phyloP scores from a whole-genome alignment of 2,113 vertebrate genomes.

The Empidonax traillii region DNA sequence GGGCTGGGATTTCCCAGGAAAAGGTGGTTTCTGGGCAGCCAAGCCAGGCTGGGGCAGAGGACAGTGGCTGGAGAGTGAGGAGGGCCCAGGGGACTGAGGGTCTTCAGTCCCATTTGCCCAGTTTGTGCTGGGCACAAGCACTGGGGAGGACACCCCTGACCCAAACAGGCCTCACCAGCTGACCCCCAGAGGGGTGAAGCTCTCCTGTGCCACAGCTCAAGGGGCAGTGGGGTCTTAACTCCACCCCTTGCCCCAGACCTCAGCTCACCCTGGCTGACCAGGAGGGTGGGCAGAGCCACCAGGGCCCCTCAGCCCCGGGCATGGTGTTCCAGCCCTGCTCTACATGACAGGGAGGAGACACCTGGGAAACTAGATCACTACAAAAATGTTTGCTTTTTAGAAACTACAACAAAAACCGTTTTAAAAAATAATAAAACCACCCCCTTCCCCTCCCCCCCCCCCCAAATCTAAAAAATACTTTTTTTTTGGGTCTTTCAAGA shows the following conservation, averaged over 20 bases:
- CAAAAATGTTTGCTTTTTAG: background rate
- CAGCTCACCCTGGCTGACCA: rapidly evolving
- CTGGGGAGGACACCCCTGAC: background rate
- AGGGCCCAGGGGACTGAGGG: background rate
- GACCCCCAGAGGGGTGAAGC: background rate
- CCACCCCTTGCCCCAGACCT: background rate
- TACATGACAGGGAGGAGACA: background rate
- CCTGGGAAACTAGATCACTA: slow-evolving; percentile 47
- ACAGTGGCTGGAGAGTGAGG: rapidly evolving
- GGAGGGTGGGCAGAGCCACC: background rate
- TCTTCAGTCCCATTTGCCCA: background rate
- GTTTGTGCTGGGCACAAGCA: background rate
- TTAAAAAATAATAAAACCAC: background rate
- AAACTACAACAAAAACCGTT: slow-evolving; percentile 7
- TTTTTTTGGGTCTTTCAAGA: background rate
- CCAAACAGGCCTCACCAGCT: background rate
- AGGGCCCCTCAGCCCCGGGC: background rate
- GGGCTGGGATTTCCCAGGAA: background rate
- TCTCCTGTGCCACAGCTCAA: rapidly evolving
- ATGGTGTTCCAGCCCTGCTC: background rate
- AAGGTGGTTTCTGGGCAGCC: background rate
- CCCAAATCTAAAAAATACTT: background rate
- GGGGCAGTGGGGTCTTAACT: background rate
- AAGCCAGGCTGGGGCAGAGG: background rate
- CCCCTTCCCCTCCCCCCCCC: background rate